Conservation (phyloP, 2,113 vertebrate species). For the Benitochromis conjunctus region DNA sequence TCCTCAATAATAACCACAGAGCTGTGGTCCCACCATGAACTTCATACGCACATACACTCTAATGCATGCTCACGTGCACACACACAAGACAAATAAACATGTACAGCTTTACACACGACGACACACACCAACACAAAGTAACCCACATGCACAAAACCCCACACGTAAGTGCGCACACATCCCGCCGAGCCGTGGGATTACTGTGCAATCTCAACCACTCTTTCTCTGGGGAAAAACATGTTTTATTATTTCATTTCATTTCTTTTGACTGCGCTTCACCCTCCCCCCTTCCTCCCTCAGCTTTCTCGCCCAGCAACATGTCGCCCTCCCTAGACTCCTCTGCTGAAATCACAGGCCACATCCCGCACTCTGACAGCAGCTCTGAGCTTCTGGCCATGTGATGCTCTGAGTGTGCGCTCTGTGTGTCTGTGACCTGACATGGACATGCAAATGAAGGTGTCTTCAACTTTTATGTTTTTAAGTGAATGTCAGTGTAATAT, state of each 20-base stretch:
- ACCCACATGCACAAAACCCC: constrained; percentile 29
- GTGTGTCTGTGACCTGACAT: not conserved
- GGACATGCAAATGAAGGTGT: not conserved
- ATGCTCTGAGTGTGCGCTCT: not conserved
- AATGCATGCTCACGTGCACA: not conserved
- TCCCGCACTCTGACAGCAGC: constrained; percentile 48
- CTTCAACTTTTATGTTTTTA: not conserved
- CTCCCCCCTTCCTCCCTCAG: not conserved
- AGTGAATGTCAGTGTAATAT: not conserved
- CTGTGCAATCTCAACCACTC: constrained; percentile 69
- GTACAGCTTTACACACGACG: not conserved
- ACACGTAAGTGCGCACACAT: constrained; percentile 37
- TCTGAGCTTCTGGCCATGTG: constrained; percentile 7
- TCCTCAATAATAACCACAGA: constrained; percentile 52
- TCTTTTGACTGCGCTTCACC: constrained; percentile 38
- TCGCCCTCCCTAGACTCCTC: constrained; percentile 64
- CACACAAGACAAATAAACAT: constrained; percentile 1
- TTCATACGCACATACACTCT: not conserved
- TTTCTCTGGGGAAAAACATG: constrained; percentile 58
- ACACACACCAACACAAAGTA: constrained; percentile 24
- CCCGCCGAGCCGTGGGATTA: constrained; percentile 67
- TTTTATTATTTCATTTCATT: constrained; percentile 76
- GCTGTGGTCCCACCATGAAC: constrained; percentile 22
- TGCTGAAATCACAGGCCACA: constrained; percentile 65
- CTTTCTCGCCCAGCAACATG: constrained; percentile 66